Percentiles rank a stretch among this genome's conserved stretches.
Evolutionary conservation across 2,797 vertebrate species (phyloP).

Genomic region (Cyclopterus lumpus): DNA sequence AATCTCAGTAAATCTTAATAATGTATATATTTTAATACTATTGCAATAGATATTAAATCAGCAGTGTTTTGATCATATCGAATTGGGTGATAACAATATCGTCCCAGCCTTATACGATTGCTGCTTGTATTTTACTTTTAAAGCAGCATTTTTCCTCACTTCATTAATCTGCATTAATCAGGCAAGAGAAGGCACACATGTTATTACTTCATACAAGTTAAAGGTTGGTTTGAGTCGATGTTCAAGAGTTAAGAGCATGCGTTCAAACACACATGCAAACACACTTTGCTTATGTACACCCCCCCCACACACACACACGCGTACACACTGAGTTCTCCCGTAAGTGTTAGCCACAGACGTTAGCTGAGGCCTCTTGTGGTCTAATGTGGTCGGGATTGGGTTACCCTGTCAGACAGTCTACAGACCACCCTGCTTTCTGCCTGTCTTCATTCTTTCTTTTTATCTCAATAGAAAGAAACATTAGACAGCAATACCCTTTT

Average conservation of each 20-base stretch:
- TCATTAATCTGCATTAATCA: neutral
- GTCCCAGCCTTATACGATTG: too few relatives aligned
- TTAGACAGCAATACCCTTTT: neutral
- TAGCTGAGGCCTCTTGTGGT: conserved; percentile 8
- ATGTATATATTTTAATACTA: too few relatives aligned
- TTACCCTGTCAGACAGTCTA: conserved; percentile 19
- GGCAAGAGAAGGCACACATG: neutral
- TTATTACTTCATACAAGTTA: neutral
- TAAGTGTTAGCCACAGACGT: conserved; percentile 11
- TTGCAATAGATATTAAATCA: neutral
- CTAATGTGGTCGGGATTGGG: conserved; percentile 25
- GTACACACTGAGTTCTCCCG: neutral
- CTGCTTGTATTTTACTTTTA: neutral
- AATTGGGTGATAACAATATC: too few relatives aligned
- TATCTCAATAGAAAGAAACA: neutral
- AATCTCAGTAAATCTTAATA: too few relatives aligned
- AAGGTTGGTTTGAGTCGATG: neutral
- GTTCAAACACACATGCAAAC: neutral
- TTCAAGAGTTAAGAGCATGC: neutral
- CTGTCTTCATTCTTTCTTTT: neutral
- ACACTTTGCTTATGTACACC: too few relatives aligned
- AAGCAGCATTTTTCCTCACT: neutral
- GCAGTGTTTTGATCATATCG: too few relatives aligned
- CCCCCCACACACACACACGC: neutral
- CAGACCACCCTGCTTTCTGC: conserved; percentile 20